Percentiles rank a stretch among this genome's conserved stretches.
phyloP scores from a whole-genome alignment of 1,140 invertebrate genomes.

The Drepana arcuata region DNA sequence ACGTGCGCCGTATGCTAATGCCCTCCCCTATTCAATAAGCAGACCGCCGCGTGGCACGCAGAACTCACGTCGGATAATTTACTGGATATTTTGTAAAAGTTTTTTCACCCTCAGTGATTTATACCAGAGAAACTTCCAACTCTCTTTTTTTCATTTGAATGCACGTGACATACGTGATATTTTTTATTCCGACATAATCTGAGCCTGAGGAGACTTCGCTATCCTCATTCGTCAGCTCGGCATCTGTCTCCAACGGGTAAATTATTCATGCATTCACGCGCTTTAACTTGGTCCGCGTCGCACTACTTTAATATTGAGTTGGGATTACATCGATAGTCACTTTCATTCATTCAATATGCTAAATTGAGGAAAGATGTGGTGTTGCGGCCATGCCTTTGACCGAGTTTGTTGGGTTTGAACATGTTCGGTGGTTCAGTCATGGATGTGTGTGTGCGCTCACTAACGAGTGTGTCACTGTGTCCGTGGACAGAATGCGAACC shows the following conservation, averaged over 20 bases:
- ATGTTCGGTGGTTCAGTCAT: conserved; percentile 63
- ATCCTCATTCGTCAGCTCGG: conserved; percentile 49
- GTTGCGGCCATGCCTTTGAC: conserved; percentile 7
- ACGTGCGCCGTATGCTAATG: conserved; percentile 69
- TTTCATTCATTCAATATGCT: conserved; percentile 37
- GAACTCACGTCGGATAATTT: conserved; percentile 71
- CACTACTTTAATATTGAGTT: conserved; percentile 41
- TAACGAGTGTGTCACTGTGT: conserved; percentile 49
- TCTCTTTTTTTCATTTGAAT: conserved; percentile 71
- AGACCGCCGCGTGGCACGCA: conserved; percentile 62
- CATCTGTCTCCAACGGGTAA: conserved; percentile 54
- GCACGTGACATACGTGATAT: conserved; percentile 68
- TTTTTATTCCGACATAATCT: conserved; percentile 65
- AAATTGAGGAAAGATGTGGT: conserved; percentile 29
- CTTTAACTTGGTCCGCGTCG: conserved; percentile 35
- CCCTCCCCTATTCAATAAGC: conserved; percentile 68
- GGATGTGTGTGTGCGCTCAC: conserved; percentile 49
- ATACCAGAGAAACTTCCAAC: conserved; percentile 66
- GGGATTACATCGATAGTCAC: conserved; percentile 39
- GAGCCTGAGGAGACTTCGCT: conserved; percentile 32
- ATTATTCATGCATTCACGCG: conserved; percentile 64
- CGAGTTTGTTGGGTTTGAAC: conserved; percentile 17
- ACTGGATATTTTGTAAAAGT: conserved; percentile 72
- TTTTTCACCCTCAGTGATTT: conserved; percentile 70
- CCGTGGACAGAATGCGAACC: conserved; percentile 56